Evolutionary conservation across 2,888 invertebrate genomes (phyloP).

Genomic region (Melolontha melolontha): DNA sequence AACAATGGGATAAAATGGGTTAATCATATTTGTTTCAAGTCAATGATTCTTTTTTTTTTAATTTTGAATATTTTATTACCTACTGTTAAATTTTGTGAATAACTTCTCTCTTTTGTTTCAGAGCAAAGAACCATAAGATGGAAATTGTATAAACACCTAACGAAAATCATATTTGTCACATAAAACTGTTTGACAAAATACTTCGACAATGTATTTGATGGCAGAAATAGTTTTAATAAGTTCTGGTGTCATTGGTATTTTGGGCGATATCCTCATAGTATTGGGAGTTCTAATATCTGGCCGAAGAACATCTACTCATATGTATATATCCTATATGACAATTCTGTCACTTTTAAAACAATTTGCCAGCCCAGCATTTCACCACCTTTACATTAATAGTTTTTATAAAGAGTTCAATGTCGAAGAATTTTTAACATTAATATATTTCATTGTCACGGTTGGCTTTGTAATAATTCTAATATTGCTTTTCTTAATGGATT

Average conservation of each 20-base stretch:
- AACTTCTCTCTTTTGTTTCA: no score
- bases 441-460: neutral
- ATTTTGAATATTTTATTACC: no score
- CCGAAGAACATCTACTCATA: constrained; percentile 10
- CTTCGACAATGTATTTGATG: no score
- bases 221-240: neutral
- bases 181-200: no score
- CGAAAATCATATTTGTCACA: no score
- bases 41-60: no score
- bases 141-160: no score
- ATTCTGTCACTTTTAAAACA: neutral
- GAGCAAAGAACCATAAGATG: no score
- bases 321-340: constrained; percentile 1
- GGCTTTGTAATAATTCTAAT: neutral
- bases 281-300: neutral
- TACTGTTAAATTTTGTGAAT: no score
- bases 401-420: neutral
- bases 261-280: neutral
- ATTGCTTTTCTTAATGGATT: constrained; percentile 17
- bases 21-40: no score
- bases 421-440: neutral
- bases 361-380: constrained; percentile 2
- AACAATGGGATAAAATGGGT: no score
- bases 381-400: neutral
- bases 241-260: neutral